Evolutionary conservation across 2,113 vertebrate genomes (phyloP).

Genomic region (Calyptommatus sinebrachiatus): DNA sequence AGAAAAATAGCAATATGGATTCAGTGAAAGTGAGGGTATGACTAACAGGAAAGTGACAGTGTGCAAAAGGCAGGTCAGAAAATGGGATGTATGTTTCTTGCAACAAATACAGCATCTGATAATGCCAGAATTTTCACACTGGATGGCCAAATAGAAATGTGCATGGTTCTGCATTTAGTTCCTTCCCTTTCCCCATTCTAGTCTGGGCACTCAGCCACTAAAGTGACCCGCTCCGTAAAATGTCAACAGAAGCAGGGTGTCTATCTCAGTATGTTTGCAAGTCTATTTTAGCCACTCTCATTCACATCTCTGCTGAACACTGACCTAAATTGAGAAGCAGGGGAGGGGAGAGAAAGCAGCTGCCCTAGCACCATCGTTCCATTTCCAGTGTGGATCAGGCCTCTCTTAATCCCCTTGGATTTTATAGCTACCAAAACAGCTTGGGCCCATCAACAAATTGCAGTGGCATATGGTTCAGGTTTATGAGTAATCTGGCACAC

Average conservation of each 20-base stretch:
- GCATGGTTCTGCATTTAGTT: accelerated
- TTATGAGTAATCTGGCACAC: conserved; percentile 98
- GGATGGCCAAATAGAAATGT: accelerated
- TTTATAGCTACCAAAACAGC: conserved; percentile 98
- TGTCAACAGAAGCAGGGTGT: neutral
- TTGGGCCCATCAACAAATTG: conserved; percentile 99
- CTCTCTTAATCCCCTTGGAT: conserved; percentile 88
- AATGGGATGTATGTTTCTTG: accelerated
- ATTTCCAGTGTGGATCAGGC: conserved; percentile 82
- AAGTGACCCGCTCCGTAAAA: accelerated
- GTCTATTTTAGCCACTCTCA: accelerated
- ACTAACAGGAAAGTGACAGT: neutral
- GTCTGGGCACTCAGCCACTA: accelerated
- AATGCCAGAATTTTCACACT: neutral
- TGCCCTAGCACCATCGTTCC: conserved; percentile 66
- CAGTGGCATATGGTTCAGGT: conserved; percentile 96
- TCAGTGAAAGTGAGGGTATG: neutral
- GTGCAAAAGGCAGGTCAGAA: no score
- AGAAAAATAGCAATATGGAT: neutral
- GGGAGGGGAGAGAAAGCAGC: conserved; percentile 60
- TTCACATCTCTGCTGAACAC: conserved; percentile 1
- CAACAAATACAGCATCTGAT: neutral
- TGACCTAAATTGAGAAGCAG: conserved; percentile 70
- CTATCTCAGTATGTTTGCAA: neutral
- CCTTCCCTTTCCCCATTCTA: accelerated